These are phyloP conservation scores for Heterochromis multidens DNA, from an alignment of 2,113 vertebrate species.

Conservation along the genomic window DNA sequence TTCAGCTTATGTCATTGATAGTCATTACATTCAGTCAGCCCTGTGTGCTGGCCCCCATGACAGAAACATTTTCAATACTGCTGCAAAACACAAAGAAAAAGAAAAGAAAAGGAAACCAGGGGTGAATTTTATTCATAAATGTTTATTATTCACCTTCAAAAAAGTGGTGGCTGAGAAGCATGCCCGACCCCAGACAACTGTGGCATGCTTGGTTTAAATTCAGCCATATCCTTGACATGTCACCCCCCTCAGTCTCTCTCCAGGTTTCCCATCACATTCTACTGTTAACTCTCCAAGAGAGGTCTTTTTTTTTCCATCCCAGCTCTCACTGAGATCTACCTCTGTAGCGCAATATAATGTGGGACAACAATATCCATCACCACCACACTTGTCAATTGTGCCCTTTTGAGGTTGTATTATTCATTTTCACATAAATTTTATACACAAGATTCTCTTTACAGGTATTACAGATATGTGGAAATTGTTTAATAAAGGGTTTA, in stretches of 20 bases:
- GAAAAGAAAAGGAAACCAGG: neutral
- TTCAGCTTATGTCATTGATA: neutral
- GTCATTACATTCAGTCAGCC: neutral
- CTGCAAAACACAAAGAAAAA: neutral
- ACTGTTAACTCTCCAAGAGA: neutral
- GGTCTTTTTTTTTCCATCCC: neutral
- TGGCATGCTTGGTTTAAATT: neutral
- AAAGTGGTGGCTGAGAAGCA: neutral
- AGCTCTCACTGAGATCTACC: neutral
- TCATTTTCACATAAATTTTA: rapidly evolving
- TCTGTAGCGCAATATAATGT: neutral
- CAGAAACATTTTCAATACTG: neutral
- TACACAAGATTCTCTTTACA: rapidly evolving
- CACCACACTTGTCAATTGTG: rapidly evolving
- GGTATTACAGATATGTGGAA: too few relatives aligned
- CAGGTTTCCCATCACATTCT: neutral
- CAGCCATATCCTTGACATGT: neutral
- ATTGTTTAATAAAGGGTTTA: neutral
- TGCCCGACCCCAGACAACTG: rapidly evolving
- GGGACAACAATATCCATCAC: neutral
- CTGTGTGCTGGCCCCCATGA: neutral
- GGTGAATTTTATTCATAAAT: neutral
- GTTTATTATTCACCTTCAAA: neutral
- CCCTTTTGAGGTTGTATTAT: neutral
- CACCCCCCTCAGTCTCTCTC: neutral